Evolutionary conservation across 2,888 invertebrate genomes (phyloP).

Genomic region (Baccha elongata): DNA sequence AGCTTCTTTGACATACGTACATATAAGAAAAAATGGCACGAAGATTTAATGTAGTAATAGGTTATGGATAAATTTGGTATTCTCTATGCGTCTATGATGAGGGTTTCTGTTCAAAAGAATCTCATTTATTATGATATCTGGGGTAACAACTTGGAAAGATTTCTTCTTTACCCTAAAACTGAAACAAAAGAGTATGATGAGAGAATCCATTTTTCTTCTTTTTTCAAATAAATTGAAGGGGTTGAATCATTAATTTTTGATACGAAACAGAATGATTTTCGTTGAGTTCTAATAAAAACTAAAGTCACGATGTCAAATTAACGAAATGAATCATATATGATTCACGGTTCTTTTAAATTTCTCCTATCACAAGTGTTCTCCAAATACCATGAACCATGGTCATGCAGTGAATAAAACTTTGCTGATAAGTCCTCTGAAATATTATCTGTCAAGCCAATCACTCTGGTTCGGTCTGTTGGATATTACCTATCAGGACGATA

Average conservation of each 20-base stretch:
- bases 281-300: no score
- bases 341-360: no score
- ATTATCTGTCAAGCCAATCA: no score
- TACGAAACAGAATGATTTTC: no score
- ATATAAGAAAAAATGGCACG: neutral
- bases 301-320: no score
- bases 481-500: no score
- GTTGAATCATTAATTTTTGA: neutral
- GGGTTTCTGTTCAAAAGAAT: neutral
- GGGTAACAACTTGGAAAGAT: neutral
- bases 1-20: neutral
- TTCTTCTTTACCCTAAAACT: neutral
- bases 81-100: neutral
- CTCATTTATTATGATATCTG: slow-evolving; percentile 11
- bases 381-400: no score
- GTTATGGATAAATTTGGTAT: slow-evolving; percentile 1
- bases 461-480: no score
- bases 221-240: slow-evolving; percentile 9
- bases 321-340: no score
- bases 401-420: no score
- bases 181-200: neutral
- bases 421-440: no score
- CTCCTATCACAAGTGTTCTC: no score
- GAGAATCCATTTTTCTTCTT: neutral
- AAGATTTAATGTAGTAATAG: slow-evolving; percentile 5